Evolutionary conservation across 2,888 invertebrate species (phyloP).

Genomic region (Ommatoiulus sabulosus): DNA sequence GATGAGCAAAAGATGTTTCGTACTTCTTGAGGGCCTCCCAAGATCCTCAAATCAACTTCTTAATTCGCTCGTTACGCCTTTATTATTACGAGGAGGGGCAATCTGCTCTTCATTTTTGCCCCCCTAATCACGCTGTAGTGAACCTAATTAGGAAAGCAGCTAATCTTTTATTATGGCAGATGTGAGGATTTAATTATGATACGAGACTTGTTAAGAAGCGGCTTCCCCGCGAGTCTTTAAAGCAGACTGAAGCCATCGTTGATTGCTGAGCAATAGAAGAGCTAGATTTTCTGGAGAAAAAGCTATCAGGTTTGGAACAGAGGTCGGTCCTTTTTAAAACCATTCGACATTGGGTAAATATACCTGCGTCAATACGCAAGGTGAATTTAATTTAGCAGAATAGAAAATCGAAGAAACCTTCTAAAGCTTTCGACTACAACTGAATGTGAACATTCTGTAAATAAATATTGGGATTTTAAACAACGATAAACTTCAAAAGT

Average conservation of each 20-base stretch:
- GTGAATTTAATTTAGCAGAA: no score
- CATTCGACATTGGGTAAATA: no score
- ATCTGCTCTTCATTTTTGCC: slow-evolving; percentile 43
- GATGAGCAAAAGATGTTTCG: not conserved
- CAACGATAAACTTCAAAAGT: no score
- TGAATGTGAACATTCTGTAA: no score
- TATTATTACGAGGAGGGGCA: slow-evolving; percentile 42
- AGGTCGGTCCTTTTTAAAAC: no score
- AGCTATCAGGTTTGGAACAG: no score
- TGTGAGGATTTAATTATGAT: slow-evolving; percentile 31
- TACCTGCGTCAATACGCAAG: no score
- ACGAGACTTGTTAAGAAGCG: not conserved
- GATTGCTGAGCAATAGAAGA: no score
- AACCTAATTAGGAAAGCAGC: slow-evolving; percentile 32
- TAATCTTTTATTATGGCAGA: slow-evolving; percentile 40
- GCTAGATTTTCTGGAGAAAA: no score
- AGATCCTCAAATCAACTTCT: slow-evolving; percentile 9
- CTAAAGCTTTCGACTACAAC: no score
- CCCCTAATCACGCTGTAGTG: slow-evolving; percentile 22
- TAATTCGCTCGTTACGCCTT: slow-evolving; percentile 39
- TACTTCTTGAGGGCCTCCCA: not conserved
- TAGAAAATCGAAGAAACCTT: no score
- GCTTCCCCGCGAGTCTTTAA: not conserved
- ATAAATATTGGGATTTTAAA: no score
- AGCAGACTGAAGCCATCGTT: slow-evolving; percentile 20